Evolutionary conservation across 2,797 vertebrate genomes (phyloP).

Genomic region (Falco peregrinus): DNA sequence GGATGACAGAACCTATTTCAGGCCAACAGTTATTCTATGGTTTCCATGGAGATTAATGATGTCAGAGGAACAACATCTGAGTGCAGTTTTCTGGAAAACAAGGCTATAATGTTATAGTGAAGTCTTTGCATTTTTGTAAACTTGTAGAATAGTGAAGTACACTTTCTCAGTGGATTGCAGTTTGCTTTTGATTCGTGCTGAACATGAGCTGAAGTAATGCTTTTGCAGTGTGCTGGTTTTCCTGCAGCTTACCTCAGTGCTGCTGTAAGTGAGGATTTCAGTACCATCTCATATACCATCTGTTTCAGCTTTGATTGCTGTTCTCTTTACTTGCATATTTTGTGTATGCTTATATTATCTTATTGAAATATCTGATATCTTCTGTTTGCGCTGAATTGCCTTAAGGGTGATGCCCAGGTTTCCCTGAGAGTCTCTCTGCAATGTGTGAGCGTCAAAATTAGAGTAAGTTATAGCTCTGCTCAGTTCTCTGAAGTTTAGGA

Average conservation of each 20-base stretch:
- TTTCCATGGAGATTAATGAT: constrained; percentile 86
- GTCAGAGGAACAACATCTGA: constrained; percentile 83
- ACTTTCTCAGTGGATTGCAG: background rate
- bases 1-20: constrained; percentile 79
- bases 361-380: background rate
- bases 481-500: background rate
- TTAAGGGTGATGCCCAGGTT: background rate
- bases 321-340: background rate
- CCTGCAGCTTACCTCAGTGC: background rate
- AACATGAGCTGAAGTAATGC: background rate
- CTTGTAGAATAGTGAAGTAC: background rate
- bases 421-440: background rate
- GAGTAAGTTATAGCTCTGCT: background rate
- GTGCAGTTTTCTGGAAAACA: constrained; percentile 74
- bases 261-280: background rate
- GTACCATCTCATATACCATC: background rate
- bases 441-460: background rate
- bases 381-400: background rate
- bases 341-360: background rate
- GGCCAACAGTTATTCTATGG: constrained; percentile 68
- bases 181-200: background rate
- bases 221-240: background rate
- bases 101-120: constrained; percentile 19
- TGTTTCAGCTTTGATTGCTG: background rate
- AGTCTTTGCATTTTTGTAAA: constrained; percentile 27